These are phyloP conservation scores for Ornithoptera alexandrae DNA, from an alignment of 2,888 invertebrate species.

Conservation along the genomic window DNA sequence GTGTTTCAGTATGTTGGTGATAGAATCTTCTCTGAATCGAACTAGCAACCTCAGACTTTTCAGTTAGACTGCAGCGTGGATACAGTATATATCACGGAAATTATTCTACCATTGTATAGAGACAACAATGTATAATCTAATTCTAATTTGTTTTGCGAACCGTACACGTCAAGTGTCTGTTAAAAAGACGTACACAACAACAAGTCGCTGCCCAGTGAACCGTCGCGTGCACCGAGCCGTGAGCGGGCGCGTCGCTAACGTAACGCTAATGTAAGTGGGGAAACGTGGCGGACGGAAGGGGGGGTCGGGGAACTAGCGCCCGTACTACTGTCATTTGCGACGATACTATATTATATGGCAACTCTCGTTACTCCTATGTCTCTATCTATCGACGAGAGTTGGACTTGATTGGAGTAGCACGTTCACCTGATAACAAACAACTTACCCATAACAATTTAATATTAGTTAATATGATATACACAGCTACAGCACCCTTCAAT, in stretches of 20 bases:
- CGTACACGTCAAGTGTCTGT: not conserved
- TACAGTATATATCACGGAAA: too few species aligned
- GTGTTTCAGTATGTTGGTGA: too few species aligned
- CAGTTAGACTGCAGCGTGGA: too few species aligned
- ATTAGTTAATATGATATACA: too few species aligned
- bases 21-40: too few species aligned
- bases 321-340: not conserved
- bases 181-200: slow-evolving; percentile 8
- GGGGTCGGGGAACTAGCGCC: not conserved
- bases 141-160: not conserved
- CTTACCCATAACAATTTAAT: too few species aligned
- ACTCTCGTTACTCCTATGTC: not conserved
- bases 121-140: not conserved
- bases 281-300: too few species aligned
- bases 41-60: too few species aligned
- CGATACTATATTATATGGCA: too few species aligned
- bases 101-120: too few species aligned
- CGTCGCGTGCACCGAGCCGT: slow-evolving; percentile 15
- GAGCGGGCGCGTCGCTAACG: not conserved
- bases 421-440: too few species aligned
- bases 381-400: not conserved
- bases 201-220: slow-evolving; percentile 22
- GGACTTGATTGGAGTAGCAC: not conserved
- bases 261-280: slow-evolving; percentile 1
- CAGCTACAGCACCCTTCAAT: too few species aligned